phyloP scores from a whole-genome alignment of 2,113 vertebrate species.

The Xenotilapia longispinis region DNA sequence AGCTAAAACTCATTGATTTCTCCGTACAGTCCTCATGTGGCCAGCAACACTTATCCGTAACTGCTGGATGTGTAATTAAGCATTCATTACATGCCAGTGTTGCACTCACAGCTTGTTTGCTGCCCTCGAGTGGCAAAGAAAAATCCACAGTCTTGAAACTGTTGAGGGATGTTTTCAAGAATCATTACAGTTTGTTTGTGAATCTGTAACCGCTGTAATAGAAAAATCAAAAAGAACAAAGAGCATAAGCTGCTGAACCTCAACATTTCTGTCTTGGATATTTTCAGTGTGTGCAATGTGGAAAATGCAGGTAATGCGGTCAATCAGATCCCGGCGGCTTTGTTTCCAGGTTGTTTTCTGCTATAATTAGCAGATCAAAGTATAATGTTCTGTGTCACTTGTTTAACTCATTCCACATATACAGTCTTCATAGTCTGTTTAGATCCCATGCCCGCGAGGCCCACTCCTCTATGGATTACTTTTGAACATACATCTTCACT shows the following conservation, averaged over 20 bases:
- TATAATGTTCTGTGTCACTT: constrained; percentile 40
- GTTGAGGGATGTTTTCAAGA: not conserved
- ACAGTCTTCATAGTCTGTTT: constrained; percentile 57
- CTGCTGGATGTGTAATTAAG: not conserved
- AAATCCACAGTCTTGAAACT: not conserved
- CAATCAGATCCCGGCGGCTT: not conserved
- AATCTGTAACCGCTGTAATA: not conserved
- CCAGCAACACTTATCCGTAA: not conserved
- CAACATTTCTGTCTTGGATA: not conserved
- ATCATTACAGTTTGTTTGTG: not conserved
- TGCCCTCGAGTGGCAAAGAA: not conserved
- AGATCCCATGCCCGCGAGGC: constrained; percentile 21
- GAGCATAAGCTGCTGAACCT: constrained; percentile 15
- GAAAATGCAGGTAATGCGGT: constrained; percentile 53
- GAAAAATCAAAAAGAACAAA: not conserved
- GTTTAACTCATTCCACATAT: constrained; percentile 42
- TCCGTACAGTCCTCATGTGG: not conserved
- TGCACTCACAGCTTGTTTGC: not conserved
- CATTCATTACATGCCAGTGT: not conserved
- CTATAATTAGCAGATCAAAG: constrained; percentile 66
- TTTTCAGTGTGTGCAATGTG: constrained; percentile 31
- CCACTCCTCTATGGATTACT: constrained; percentile 18
- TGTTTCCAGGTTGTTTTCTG: constrained; percentile 50
- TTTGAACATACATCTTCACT: constrained; percentile 51
- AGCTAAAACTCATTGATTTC: not conserved